Percentiles rank a stretch among this genome's conserved stretches.
These are phyloP conservation scores for Orchestes rusci DNA, from an alignment of 2,888 invertebrate species.

Conservation along the genomic window DNA sequence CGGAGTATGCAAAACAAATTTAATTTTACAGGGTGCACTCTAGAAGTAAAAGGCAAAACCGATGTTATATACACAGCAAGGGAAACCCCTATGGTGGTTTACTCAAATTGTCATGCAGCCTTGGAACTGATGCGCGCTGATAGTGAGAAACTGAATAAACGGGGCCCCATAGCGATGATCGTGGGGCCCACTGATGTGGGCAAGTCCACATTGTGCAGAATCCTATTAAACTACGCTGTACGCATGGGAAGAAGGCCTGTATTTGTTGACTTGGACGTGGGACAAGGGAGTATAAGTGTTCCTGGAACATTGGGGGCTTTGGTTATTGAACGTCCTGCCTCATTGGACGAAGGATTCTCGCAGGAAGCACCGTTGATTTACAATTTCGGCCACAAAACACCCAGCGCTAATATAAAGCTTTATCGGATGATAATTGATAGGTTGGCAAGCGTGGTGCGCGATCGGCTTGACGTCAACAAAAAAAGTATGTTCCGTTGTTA, in stretches of 20 bases:
- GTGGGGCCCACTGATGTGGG: conserved; percentile 96
- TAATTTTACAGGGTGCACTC: no score
- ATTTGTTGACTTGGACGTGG: conserved; percentile 92
- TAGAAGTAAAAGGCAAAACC: conserved; percentile 80
- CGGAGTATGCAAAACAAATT: no score
- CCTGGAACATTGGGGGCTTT: conserved; percentile 79
- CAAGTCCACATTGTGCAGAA: conserved; percentile 77
- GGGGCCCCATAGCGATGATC: conserved; percentile 82
- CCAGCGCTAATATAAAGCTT: conserved; percentile 69
- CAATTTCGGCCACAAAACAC: conserved; percentile 83
- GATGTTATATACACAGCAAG: conserved; percentile 93
- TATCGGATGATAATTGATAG: conserved; percentile 78
- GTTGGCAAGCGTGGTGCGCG: conserved; percentile 78
- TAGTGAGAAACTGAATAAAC: conserved; percentile 64
- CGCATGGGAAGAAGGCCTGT: conserved; percentile 82
- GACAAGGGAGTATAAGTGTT: conserved; percentile 86
- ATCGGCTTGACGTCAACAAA: conserved; percentile 78
- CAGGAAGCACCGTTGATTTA: conserved; percentile 89
- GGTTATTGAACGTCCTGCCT: conserved; percentile 86
- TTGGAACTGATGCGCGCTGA: conserved; percentile 81
- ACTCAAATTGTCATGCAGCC: conserved; percentile 92
- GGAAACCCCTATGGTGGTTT: conserved; percentile 95
- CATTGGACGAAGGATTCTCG: conserved; percentile 91
- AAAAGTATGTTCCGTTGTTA: conserved; percentile 53
- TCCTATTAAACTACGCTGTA: conserved; percentile 92